Base-by-base conservation (phyloP, 2,113 vertebrate genomes). In the Lophotis ruficrista region DNA sequence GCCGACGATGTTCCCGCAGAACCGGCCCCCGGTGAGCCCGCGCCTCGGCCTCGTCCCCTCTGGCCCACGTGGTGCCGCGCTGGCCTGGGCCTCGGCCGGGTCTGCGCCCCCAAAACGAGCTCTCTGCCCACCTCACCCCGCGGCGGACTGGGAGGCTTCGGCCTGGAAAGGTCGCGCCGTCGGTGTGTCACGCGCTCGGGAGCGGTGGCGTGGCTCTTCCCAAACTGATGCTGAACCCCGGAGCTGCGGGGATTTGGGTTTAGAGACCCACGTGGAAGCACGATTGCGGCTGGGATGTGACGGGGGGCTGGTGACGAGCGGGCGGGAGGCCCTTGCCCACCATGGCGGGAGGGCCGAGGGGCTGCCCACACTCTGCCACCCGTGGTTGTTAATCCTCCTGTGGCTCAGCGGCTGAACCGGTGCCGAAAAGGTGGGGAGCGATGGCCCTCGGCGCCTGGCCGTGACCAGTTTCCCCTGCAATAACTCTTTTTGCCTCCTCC, bases 1-100 rank as follows among this genome's bases (percentile, higher is more conserved):
- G 53, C 87, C 57, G 1, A 97, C 89, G 86, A 99, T 99, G 99
- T 99, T 99, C 96, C 99, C 98, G 10, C 99, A 99, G 96, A 99
- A 99, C 97, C 97, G 99, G 97, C 97, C 98, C 68, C 96, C 98
- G 98, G 99, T 99, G 97, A 99, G 98, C 98, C 91, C 60, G 4
- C 20, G 4, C 10, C 19, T 41, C 7, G 8, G 58, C 43, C n/a
- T 33, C 28, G 9, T 54, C 23, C 45, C 35, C 18, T 14, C 24
- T 0, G 1, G 21, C 14, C n/a, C 66, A 6, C 2, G 8, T 35
- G 37, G n/a, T 9, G 47, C 48, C 1, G 9, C 2, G 31, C 31
- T 9, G 31, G 19, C n/a, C 22, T 19, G 51, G 60, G 28, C 61
- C 33, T 7, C 9, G 30, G 18, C 37, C 20, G 60, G 66, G 23